Evolutionary conservation across 2,888 invertebrate species (phyloP).

Genomic region (Acrocyrtus sp.): DNA sequence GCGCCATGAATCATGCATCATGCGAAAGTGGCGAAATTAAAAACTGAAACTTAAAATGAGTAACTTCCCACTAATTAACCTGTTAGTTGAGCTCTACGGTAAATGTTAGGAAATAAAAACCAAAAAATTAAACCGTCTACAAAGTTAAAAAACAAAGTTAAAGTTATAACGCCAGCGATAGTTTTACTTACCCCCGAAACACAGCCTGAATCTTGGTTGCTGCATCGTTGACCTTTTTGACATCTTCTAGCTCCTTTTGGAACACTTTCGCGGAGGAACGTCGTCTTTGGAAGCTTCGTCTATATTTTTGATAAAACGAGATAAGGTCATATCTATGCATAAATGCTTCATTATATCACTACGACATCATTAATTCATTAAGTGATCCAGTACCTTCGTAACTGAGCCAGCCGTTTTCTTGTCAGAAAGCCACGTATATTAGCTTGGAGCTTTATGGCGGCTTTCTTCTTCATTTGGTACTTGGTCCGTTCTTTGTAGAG

Average conservation of each 20-base stretch:
- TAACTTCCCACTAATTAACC: no score
- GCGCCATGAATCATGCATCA: no score
- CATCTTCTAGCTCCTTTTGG: conserved; percentile 40
- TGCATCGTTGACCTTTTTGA: conserved; percentile 52
- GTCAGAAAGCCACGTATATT: conserved; percentile 59
- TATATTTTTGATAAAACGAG: background rate
- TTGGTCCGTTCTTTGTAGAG: conserved; percentile 49
- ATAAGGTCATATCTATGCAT: background rate
- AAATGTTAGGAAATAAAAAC: no score
- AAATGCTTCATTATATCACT: background rate
- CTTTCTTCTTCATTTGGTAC: conserved; percentile 48
- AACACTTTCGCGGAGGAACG: conserved; percentile 51
- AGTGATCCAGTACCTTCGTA: conserved; percentile 44
- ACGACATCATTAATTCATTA: no score
- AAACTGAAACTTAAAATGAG: no score
- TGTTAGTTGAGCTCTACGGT: no score
- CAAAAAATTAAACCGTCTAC: no score
- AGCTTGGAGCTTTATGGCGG: conserved; percentile 53
- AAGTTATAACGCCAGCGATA: background rate
- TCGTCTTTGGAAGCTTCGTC: conserved; percentile 49
- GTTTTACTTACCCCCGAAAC: conserved; percentile 51
- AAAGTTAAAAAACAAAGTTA: no score
- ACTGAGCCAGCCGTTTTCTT: conserved; percentile 55
- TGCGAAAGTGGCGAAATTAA: no score
- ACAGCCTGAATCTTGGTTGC: conserved; percentile 59